Conservation (phyloP, 2,113 vertebrate genomes). For the Ailurus styani region DNA sequence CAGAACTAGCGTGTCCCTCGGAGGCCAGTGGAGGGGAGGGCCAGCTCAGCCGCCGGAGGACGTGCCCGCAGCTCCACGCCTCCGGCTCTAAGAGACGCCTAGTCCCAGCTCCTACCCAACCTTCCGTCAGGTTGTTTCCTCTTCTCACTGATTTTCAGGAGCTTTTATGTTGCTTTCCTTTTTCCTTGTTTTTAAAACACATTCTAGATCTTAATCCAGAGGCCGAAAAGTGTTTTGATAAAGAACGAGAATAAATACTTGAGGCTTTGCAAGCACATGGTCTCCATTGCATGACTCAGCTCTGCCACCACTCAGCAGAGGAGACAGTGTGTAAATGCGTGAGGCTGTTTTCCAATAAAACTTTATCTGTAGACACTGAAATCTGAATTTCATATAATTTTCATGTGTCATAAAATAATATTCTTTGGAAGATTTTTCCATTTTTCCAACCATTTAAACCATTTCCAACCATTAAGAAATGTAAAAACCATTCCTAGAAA, state of each 20-base stretch:
- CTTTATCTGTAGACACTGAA: background rate
- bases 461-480: background rate
- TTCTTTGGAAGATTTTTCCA: background rate
- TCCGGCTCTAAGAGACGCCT: background rate
- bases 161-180: background rate
- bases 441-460: background rate
- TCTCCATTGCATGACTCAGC: background rate
- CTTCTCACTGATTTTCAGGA: background rate
- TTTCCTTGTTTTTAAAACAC: background rate
- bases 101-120: background rate
- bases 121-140: background rate
- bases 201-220: background rate
- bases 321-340: background rate
- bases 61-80: fast-evolving
- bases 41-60: background rate
- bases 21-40: background rate
- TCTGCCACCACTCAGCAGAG: background rate
- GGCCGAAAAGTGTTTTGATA: background rate
- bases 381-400: background rate
- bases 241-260: background rate
- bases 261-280: no score
- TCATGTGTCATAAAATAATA: background rate
- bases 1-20: background rate
- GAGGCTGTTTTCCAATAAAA: background rate
- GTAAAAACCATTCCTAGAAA: background rate